These are phyloP conservation scores for Actinemys pallida DNA, from an alignment of 2,113 vertebrate genomes.

Conservation along the genomic window DNA sequence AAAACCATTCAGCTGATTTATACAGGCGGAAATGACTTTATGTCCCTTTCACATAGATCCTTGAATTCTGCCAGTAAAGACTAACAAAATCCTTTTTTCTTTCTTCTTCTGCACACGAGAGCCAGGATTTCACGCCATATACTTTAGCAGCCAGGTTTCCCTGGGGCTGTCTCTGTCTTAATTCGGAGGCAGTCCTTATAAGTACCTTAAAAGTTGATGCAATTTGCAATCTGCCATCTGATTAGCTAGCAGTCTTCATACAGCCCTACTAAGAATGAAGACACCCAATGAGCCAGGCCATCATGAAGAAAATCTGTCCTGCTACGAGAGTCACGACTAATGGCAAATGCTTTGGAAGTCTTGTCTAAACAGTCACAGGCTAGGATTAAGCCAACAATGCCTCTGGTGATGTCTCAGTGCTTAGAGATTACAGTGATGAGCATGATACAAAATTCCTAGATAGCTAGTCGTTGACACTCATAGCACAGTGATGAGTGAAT, in stretches of 20 bases:
- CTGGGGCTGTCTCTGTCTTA: not conserved
- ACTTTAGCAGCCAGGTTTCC: not conserved
- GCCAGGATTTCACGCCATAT: accelerated
- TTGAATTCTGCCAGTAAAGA: not conserved
- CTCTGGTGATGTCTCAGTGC: accelerated
- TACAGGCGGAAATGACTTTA: slow-evolving; percentile 32
- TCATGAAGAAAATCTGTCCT: not conserved
- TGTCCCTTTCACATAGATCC: not conserved
- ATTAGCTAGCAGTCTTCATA: not conserved
- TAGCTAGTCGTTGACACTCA: not conserved
- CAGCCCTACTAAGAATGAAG: not conserved
- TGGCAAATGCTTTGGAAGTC: not conserved
- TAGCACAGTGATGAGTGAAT: not conserved
- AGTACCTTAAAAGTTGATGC: not conserved
- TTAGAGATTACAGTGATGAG: accelerated
- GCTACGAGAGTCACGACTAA: not conserved
- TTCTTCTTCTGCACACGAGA: not conserved
- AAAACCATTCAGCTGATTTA: slow-evolving; percentile 31
- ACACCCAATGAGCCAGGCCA: not conserved
- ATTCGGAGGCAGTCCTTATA: not conserved
- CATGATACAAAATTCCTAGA: not conserved
- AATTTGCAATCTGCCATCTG: not conserved
- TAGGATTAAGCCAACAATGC: not conserved
- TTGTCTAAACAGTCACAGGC: not conserved
- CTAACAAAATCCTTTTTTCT: not conserved